Conservation (phyloP, 2,113 vertebrate genomes). For the Cyphomyrus plagiostoma region DNA sequence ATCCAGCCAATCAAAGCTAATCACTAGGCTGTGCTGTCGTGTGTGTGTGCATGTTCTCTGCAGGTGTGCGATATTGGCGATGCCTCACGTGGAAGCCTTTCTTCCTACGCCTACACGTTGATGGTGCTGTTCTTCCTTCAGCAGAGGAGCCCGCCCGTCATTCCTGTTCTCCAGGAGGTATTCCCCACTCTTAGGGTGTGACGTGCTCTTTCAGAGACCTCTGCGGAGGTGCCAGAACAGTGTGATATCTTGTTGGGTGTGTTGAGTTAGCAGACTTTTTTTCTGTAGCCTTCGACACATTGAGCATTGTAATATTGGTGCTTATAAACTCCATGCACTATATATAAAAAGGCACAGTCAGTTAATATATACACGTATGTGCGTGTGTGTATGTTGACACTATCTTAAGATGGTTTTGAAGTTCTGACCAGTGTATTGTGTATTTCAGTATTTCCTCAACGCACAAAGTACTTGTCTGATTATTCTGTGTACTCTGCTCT, state of each 20-base stretch:
- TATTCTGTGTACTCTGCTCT: neutral
- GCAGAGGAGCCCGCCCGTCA: constrained; percentile 80
- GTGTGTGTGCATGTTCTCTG: constrained; percentile 2
- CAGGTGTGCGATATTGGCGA: constrained; percentile 92
- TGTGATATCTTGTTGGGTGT: neutral
- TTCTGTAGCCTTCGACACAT: neutral
- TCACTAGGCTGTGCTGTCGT: neutral
- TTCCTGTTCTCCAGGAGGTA: constrained; percentile 93
- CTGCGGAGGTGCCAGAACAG: neutral
- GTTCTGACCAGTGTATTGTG: neutral
- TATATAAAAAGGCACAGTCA: neutral
- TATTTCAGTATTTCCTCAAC: neutral
- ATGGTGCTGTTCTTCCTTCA: constrained; percentile 94
- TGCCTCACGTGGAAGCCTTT: constrained; percentile 87
- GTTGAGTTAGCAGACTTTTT: neutral
- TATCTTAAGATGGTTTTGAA: neutral
- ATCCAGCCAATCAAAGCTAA: neutral
- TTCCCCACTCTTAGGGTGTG: neutral
- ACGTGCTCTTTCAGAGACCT: neutral
- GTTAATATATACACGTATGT: too few relatives aligned
- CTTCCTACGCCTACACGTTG: constrained; percentile 91
- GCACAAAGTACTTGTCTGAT: neutral
- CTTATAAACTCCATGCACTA: neutral
- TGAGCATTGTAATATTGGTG: neutral
- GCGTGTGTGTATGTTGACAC: neutral